These are phyloP conservation scores for Sebastes umbrosus DNA, from an alignment of 2,797 vertebrate genomes.

Conservation along the genomic window DNA sequence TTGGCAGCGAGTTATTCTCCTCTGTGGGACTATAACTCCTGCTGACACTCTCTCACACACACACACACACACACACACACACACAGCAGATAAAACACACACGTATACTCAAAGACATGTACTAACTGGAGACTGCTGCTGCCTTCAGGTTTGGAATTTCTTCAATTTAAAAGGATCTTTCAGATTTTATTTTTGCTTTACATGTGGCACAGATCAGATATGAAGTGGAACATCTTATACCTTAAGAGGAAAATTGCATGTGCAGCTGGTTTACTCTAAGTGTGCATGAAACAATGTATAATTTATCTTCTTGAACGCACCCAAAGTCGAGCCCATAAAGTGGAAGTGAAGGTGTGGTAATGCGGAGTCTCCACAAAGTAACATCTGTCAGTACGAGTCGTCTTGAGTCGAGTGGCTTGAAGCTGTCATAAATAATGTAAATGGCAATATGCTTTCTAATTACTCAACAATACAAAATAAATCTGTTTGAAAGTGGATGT, in stretches of 20 bases:
- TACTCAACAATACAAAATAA: neutral
- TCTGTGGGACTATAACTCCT: conserved; percentile 47
- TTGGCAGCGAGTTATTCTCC: conserved; percentile 32
- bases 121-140: neutral
- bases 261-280: conserved; percentile 47
- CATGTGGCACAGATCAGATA: conserved; percentile 50
- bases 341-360: neutral
- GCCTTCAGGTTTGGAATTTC: neutral
- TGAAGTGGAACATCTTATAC: neutral
- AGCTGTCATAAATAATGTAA: neutral
- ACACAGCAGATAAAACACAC: neutral
- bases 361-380: neutral
- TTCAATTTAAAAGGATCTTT: neutral
- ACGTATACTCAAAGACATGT: neutral
- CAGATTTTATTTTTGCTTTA: neutral
- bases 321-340: conserved; percentile 12
- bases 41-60: conserved; percentile 11
- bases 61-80: neutral
- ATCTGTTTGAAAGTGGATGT: neutral
- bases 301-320: conserved; percentile 29
- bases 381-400: neutral
- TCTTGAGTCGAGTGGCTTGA: neutral
- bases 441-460: neutral
- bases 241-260: neutral
- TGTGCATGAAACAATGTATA: conserved; percentile 32